Evolutionary conservation across 1,140 invertebrate species (phyloP), one percentile per base, ranked within the genome.

Genomic region (Andricus grossulariae): DNA sequence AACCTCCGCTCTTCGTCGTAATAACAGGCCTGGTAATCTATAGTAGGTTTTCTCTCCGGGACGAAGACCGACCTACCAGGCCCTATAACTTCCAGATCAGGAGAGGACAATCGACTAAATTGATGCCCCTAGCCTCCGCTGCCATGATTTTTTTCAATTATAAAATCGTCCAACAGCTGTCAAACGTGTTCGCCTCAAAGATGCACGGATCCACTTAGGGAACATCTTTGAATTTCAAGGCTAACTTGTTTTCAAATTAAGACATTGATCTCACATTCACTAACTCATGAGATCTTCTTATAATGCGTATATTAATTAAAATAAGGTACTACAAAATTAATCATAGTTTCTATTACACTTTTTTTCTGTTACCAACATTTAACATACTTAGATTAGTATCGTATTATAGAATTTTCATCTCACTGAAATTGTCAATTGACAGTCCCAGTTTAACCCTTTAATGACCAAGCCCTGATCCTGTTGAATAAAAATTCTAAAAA

Each of bases 1-100:
- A 89, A 89, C 85, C 85, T 90, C 87, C 84, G 84, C 84, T 83
- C 85, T 81, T 79, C 79, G 80, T 81, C 83, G 84, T 91, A 91
- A 91, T 91, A 90, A 90, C 89, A 91, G 88, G 86, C 83, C 86
- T 85, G 84, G 85, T 91, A 90, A 90, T 91, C 88, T 88, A 89
- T 90, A 90, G 89, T 91, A 90, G 88, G 88, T 91, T 91, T 91
- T 90, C 87, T 90, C 86, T 88, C 84, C 84, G 66, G 84, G 82
- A 81, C 51, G 83, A 81, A 83, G 83, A 83, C 78, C 80, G 82
- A 82, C 82, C 83, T 80, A 78, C 78, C 82, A 81, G 76, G 71
- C 55, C 71, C 81, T 66, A 66, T 39, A 66, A 66, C 71, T 76
- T 57, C 21, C 52, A 25, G 32, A 84, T 66, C 73, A 76, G 72